Conservation (phyloP, 1,140 invertebrate genomes). For the Argopecten irradians region DNA sequence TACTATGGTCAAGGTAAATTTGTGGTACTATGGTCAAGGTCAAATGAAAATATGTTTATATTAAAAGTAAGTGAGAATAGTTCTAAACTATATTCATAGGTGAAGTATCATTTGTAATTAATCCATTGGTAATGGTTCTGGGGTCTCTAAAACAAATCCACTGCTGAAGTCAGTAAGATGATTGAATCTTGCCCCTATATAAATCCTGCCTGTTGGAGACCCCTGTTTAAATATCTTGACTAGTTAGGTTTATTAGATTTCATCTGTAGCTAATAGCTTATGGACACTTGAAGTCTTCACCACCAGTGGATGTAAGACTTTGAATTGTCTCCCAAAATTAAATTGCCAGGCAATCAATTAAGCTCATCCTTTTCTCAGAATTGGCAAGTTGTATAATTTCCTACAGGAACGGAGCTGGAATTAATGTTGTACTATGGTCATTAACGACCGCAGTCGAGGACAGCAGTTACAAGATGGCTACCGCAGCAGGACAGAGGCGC, state of each 20-base stretch:
- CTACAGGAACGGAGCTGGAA: not conserved
- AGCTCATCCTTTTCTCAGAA: not conserved
- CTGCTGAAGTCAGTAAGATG: not conserved
- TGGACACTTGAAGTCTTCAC: not conserved
- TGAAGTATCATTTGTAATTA: too few relatives aligned
- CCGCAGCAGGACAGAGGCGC: not conserved
- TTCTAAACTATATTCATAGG: too few relatives aligned
- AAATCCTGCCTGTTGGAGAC: not conserved
- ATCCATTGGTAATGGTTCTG: too few relatives aligned
- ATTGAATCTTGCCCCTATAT: not conserved
- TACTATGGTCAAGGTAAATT: too few relatives aligned
- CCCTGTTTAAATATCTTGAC: not conserved
- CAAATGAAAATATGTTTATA: too few relatives aligned
- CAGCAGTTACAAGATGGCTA: not conserved
- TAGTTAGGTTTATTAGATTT: not conserved
- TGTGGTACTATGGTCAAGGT: too few relatives aligned
- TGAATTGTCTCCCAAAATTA: not conserved
- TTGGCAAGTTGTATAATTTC: not conserved
- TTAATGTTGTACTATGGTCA: not conserved
- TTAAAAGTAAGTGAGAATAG: too few relatives aligned
- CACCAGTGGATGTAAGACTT: not conserved
- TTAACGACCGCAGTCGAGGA: not conserved
- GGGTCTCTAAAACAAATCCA: too few relatives aligned
- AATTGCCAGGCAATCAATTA: slow-evolving; percentile 5
- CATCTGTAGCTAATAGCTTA: slow-evolving; percentile 21